Percentiles rank a stretch among this genome's conserved stretches.
These are phyloP conservation scores for Thamnophis sirtalis DNA, from an alignment of 2,113 vertebrate genomes.

Conservation along the genomic window DNA sequence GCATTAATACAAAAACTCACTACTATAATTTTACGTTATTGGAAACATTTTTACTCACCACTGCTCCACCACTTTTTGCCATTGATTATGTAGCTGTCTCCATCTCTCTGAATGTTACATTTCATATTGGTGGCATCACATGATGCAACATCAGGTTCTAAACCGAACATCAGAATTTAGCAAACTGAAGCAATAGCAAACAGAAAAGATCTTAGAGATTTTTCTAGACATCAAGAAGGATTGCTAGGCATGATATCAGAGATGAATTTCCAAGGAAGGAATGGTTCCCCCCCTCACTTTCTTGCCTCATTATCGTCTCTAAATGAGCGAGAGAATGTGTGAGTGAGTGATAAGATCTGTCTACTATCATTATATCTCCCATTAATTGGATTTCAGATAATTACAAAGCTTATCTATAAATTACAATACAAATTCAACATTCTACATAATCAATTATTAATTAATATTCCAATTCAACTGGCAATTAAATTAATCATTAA, in stretches of 20 bases:
- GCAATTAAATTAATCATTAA: not conserved
- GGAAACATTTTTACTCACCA: slow-evolving; percentile 71
- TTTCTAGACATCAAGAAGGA: not conserved
- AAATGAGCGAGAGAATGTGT: not conserved
- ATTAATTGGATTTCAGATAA: not conserved
- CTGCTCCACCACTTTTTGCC: slow-evolving; percentile 97
- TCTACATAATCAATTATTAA: too few relatives aligned
- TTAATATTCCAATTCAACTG: not conserved
- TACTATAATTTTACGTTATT: not conserved
- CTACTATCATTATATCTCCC: not conserved
- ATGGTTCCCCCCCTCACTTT: not conserved
- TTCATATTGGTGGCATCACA: slow-evolving; percentile 92
- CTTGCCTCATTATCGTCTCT: not conserved
- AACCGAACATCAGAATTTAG: not conserved
- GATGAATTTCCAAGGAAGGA: not conserved
- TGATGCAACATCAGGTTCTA: slow-evolving; percentile 89
- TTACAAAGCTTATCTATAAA: not conserved
- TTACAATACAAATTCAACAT: not conserved
- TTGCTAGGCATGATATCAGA: not conserved
- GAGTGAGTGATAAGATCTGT: not conserved
- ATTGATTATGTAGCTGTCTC: slow-evolving; percentile 75
- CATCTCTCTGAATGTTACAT: slow-evolving; percentile 76
- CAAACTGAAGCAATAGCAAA: not conserved
- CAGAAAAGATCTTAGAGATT: not conserved
- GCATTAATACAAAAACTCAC: not conserved